Conservation (phyloP, 2,113 vertebrate genomes). For the Oryzias melastigma region DNA sequence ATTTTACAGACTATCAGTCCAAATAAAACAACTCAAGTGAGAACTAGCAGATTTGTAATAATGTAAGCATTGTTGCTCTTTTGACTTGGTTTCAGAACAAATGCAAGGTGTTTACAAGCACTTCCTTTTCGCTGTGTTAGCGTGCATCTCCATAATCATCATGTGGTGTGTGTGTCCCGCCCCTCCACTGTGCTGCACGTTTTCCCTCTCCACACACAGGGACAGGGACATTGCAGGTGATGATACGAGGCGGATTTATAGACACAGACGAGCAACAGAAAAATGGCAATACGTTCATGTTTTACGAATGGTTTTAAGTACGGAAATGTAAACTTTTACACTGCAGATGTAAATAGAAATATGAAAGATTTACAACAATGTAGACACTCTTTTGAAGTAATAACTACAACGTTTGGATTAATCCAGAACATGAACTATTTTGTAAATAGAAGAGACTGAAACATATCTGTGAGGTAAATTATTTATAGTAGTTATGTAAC, state of each 20-base stretch:
- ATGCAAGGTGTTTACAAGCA: conserved; percentile 10
- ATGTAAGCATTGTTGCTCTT: conserved; percentile 4
- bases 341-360: conserved; percentile 65
- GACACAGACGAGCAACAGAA: conserved; percentile 33
- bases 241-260: conserved; percentile 39
- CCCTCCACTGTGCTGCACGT: conserved; percentile 60
- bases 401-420: conserved; percentile 61
- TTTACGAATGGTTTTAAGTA: conserved; percentile 53
- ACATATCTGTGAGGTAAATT: conserved; percentile 61
- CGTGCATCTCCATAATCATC: conserved; percentile 48
- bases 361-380: conserved; percentile 57
- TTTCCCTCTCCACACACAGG: conserved; percentile 41
- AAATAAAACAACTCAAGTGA: neutral
- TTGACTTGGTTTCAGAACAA: conserved; percentile 30
- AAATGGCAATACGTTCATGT: conserved; percentile 42
- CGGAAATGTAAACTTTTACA: conserved; percentile 59
- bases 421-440: conserved; percentile 65
- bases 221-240: conserved; percentile 33
- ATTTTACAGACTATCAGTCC: neutral
- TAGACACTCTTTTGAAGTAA: conserved; percentile 66
- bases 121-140: conserved; percentile 47
- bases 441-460: conserved; percentile 64
- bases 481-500: conserved; percentile 79
- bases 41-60: neutral
- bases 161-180: conserved; percentile 25